These are phyloP conservation scores for Brachynemurus nebulosus DNA, from an alignment of 2,888 invertebrate species.

Conservation along the genomic window DNA sequence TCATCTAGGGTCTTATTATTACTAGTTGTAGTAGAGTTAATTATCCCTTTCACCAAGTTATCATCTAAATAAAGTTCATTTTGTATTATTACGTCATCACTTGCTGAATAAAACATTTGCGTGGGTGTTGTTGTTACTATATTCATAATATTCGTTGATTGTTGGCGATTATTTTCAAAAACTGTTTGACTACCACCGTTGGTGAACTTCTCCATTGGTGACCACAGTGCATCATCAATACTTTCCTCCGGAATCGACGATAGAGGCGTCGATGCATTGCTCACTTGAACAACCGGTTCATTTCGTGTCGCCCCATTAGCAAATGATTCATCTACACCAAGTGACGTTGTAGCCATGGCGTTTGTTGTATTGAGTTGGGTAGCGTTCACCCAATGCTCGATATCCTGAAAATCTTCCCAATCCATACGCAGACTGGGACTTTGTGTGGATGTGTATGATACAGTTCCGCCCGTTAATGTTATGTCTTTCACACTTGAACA, in stretches of 20 bases:
- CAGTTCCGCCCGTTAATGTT: no score
- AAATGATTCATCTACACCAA: constrained; percentile 8
- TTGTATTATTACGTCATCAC: background rate
- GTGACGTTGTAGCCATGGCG: background rate
- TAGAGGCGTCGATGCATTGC: background rate
- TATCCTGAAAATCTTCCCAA: constrained; percentile 8
- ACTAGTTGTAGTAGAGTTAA: background rate
- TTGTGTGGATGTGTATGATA: no score
- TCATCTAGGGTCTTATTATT: background rate
- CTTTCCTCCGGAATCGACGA: constrained; percentile 1
- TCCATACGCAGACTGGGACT: constrained; percentile 3
- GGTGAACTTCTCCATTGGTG: background rate
- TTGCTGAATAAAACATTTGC: background rate
- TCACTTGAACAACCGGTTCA: constrained; percentile 2
- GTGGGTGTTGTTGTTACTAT: background rate
- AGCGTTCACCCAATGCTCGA: constrained; percentile 4
- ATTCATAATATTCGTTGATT: background rate
- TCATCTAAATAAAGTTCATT: background rate
- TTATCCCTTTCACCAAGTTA: constrained; percentile 4
- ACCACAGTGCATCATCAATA: constrained; percentile 1
- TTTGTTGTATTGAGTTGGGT: background rate
- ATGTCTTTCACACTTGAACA: no score
- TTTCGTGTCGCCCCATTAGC: background rate
- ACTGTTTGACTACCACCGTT: background rate
- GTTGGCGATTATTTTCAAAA: background rate